Evolutionary conservation across 2,113 vertebrate species (phyloP), one percentile per base, ranked within the genome.

Genomic region (Falco punctatus): DNA sequence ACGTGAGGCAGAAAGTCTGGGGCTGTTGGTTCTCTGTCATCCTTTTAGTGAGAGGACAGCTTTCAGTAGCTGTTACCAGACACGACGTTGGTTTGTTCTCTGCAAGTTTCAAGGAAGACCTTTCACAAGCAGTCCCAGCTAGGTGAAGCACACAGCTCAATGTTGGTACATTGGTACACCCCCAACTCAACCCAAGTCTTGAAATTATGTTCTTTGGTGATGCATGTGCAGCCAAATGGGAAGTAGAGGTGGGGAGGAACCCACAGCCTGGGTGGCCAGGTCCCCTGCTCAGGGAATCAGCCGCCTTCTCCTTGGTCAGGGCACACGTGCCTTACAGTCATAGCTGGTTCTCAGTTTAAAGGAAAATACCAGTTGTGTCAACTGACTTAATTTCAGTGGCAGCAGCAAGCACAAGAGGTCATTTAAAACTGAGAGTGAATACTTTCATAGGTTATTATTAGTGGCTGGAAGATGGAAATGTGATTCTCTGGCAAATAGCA

Each of bases 371-470:
- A 65, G 27, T 94, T 91, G 69, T 52, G 51, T 95, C 30, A 33
- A 91, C 64, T 67, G 79, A 89, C 67, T 59, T 74, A 87, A 74
- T 87, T 92, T 89, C 77, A 73, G 58, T 74, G 81, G 81, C 69
- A 94, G 78, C 65, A 94, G 79, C 62, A 87, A 90, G 66, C 58
- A 92, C 69, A 92, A 86, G 65, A 73, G 52, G 82, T 83, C 79
- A 86, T 86, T 93, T 87, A 74, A 93, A 96, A 95, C 74, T 78
- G 71, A 90, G 71, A 96, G 66, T 48, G 58, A 95, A 86, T 81
- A 78, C 70, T 96, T 96, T 32, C 51, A 69, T 89, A 89, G 77
- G 84, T 90, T 96, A 69, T 86, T 94, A 90, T 94, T 97, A 89
- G 93, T 90, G 93, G 85, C 69, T 88, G 55, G 2, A 13, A 94